Conservation (phyloP, 2,113 vertebrate species). For the Catagonus wagneri region DNA sequence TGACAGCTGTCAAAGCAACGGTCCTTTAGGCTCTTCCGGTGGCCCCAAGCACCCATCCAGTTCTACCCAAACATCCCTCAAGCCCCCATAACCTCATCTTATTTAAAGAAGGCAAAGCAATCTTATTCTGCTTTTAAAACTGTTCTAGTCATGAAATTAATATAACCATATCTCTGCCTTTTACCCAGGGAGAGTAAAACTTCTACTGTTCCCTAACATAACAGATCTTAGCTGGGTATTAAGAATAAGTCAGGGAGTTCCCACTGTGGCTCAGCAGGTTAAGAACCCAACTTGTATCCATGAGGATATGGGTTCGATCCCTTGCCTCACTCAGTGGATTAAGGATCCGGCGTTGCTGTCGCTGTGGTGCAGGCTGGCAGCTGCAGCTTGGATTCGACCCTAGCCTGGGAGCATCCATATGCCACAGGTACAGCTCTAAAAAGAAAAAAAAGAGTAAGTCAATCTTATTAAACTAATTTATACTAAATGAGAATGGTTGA, state of each 20-base stretch:
- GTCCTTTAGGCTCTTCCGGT: background rate
- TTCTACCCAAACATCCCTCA: background rate
- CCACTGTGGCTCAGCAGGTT: too few relatives aligned
- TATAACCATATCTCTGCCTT: background rate
- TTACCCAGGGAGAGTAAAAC: background rate
- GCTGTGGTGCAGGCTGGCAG: too few relatives aligned
- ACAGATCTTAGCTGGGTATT: background rate
- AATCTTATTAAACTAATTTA: background rate
- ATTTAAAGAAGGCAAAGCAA: background rate
- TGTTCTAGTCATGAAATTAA: background rate
- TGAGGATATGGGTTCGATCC: too few relatives aligned
- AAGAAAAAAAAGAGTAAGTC: background rate
- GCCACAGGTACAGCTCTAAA: too few relatives aligned
- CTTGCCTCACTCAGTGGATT: too few relatives aligned
- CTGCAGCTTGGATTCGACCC: too few relatives aligned
- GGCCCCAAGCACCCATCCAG: background rate
- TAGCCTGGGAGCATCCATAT: too few relatives aligned
- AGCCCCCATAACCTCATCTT: background rate
- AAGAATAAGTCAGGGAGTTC: background rate
- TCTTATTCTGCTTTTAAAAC: background rate
- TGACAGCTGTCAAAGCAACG: background rate
- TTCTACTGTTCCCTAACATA: background rate
- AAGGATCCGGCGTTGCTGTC: too few relatives aligned
- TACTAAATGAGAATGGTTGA: background rate
- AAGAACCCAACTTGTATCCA: too few relatives aligned